Conservation (phyloP, 2,113 vertebrate species). For the Ammodytes dubius region DNA sequence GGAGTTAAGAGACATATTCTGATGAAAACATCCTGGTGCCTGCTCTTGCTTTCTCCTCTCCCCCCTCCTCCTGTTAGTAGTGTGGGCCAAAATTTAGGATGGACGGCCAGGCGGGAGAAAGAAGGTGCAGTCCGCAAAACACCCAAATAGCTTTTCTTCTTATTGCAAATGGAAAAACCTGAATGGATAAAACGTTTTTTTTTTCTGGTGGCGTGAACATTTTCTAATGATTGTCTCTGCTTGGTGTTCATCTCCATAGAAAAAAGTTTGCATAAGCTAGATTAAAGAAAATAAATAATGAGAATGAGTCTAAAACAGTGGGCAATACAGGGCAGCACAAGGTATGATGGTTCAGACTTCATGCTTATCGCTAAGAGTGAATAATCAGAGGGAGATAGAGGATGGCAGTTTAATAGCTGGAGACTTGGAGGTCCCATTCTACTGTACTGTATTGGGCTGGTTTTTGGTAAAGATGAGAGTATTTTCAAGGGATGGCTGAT, state of each 20-base stretch:
- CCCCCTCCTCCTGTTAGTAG: slow-evolving; percentile 54
- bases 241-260: neutral
- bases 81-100: slow-evolving; percentile 68
- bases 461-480: slow-evolving; percentile 51
- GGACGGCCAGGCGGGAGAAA: slow-evolving; percentile 8
- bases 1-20: slow-evolving; percentile 61
- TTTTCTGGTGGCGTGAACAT: slow-evolving; percentile 23
- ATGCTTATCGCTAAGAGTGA: slow-evolving; percentile 61
- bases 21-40: slow-evolving; percentile 73
- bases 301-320: slow-evolving; percentile 30
- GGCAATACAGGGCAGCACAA: slow-evolving; percentile 33
- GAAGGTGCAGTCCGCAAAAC: slow-evolving; percentile 11
- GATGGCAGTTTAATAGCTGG: slow-evolving; percentile 47
- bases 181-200: neutral
- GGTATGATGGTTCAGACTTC: slow-evolving; percentile 39
- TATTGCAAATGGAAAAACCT: neutral
- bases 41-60: slow-evolving; percentile 38
- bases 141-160: slow-evolving; percentile 1
- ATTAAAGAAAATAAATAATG: neutral
- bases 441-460: slow-evolving; percentile 44
- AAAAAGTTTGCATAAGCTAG: neutral
- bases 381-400: slow-evolving; percentile 20
- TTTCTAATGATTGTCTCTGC: neutral
- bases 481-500: slow-evolving; percentile 59
- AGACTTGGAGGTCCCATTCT: slow-evolving; percentile 45